Evolutionary conservation across 2,797 vertebrate genomes (phyloP), one percentile per base, ranked within the genome.

Genomic region (Parambassis ranga): DNA sequence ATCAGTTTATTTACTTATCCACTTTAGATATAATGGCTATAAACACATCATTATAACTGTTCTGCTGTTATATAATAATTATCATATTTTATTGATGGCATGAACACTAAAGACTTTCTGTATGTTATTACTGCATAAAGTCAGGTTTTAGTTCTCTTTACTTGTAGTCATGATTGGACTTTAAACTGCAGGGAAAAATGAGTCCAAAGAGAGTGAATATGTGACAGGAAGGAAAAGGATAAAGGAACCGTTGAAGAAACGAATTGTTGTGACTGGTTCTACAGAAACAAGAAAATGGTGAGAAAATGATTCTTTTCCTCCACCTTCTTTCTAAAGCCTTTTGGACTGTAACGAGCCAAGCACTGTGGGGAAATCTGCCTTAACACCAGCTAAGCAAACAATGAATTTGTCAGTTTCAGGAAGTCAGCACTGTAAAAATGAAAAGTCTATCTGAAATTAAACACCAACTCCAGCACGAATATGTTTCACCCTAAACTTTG

Each of bases 331-430:
- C 18, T 23, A 2, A 27, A 48, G 6, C 18, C 4, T 32, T 31
- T 28, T 46, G 16, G 24, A 33, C 27, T 44, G 62, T 15, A 47
- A 47, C 11, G 35, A 41, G 39, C n/a, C 7, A 1, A 6, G 28
- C 48, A 60, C 51, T 8, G 2, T 1, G 10, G 59, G 53, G 65
- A 65, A 71, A 68, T 62, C 46, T 63, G 24, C n/a, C 28, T 52
- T 46, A 65, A 62, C 55, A 52, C 4, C 23, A n/a, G 38, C 35
- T 11, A 11, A n/a, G 16, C 33, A 53, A 72, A 62, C 49, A 52
- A 46, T 1, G 2, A 43, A 64, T 65, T 41, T 10, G 35, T 49
- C 50, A 28, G 24, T 50, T 60, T 72, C 15, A 23, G 30, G 38
- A 59, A 42, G 60, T 64, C 15, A 6, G 47, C 41, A 58, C 24